Conservation (phyloP, 2,888 invertebrate genomes). For the Cataglyphis cursor region DNA sequence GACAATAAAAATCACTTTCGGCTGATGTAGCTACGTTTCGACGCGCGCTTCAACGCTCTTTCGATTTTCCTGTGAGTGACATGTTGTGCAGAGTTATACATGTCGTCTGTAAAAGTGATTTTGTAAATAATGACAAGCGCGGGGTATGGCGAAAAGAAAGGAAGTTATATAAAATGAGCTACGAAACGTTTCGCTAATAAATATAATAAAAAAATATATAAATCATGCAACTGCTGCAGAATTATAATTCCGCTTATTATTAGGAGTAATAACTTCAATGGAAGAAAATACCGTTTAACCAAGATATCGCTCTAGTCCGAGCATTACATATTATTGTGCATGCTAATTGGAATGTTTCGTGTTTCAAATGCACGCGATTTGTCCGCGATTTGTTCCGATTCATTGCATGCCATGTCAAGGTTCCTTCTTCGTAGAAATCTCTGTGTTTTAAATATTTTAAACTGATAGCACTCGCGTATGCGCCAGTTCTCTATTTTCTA, state of each 20-base stretch:
- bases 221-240: slow-evolving; percentile 23
- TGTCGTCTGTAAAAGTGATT: not conserved
- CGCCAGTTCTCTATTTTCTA: not conserved
- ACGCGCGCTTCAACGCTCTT: not conserved
- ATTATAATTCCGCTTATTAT: not conserved
- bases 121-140: not conserved
- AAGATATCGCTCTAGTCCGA: slow-evolving; percentile 16
- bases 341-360: slow-evolving; percentile 45
- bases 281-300: slow-evolving; percentile 28
- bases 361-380: slow-evolving; percentile 41
- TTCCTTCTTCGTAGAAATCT: slow-evolving; percentile 16
- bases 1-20: slow-evolving; percentile 23
- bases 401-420: slow-evolving; percentile 48
- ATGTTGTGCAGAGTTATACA: slow-evolving; percentile 5
- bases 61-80: not conserved
- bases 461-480: not conserved
- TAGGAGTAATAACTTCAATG: slow-evolving; percentile 39
- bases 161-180: not conserved
- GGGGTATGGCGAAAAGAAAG: not conserved
- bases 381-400: slow-evolving; percentile 34
- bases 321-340: slow-evolving; percentile 18
- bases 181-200: not conserved
- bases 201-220: not conserved
- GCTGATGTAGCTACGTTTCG: slow-evolving; percentile 9
- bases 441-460: not conserved